Evolutionary conservation across 1,140 invertebrate genomes (phyloP).

Genomic region (Eufriesea mexicana): DNA sequence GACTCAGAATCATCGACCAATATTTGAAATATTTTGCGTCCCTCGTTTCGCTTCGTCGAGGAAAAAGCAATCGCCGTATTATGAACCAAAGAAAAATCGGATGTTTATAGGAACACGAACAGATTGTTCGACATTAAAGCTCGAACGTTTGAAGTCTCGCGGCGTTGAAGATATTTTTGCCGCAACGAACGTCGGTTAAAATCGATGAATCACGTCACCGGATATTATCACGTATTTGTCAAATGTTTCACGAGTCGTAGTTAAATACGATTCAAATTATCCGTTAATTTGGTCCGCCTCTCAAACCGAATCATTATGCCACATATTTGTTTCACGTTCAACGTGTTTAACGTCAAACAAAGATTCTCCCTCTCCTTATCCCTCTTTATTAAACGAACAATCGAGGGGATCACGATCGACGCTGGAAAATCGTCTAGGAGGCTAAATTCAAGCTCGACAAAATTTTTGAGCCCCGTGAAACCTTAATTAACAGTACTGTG

Average conservation of each 20-base stretch:
- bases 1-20: neutral
- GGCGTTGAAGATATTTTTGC: no score
- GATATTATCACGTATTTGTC: neutral
- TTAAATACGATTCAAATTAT: neutral
- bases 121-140: no score
- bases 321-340: neutral
- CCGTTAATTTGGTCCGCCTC: neutral
- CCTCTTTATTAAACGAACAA: neutral
- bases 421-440: neutral
- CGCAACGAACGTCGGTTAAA: no score
- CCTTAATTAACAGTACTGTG: slow-evolving; percentile 26
- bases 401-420: neutral
- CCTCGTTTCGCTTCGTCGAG: neutral
- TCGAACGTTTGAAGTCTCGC: no score
- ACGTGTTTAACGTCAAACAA: neutral
- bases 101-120: no score
- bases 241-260: neutral
- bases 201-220: neutral
- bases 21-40: neutral
- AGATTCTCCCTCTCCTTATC: no score
- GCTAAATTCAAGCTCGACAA: neutral
- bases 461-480: slow-evolving; percentile 27
- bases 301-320: no score
- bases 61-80: no score
- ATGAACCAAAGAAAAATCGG: no score